A percentile compares a stretch with the other conserved stretches of the same genome.
These are phyloP conservation scores for Therioaphis trifolii DNA, from an alignment of 2,888 invertebrate species.

Conservation along the genomic window DNA sequence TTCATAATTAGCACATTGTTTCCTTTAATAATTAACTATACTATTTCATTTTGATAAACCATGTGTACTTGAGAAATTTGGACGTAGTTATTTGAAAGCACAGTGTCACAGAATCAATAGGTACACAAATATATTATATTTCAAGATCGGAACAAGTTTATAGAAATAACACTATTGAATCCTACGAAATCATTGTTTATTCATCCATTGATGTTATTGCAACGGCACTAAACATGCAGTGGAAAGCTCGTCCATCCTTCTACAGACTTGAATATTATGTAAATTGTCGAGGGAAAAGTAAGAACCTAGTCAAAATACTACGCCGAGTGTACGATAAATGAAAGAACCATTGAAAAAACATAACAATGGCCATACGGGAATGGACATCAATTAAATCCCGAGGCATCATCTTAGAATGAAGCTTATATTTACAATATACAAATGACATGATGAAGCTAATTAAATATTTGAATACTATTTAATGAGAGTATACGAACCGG, in stretches of 20 bases:
- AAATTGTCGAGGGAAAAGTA: neutral
- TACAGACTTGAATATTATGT: neutral
- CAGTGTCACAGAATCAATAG: no score
- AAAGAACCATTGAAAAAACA: neutral
- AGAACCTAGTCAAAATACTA: neutral
- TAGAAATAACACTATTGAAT: neutral
- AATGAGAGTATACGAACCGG: neutral
- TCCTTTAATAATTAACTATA: no score
- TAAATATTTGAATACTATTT: slow-evolving; percentile 1
- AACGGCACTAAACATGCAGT: neutral
- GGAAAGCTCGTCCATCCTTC: neutral
- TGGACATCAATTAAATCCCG: slow-evolving; percentile 10
- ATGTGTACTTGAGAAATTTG: no score
- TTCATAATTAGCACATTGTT: no score
- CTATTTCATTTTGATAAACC: no score
- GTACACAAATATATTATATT: no score
- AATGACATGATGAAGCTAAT: neutral
- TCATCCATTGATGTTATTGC: slow-evolving; percentile 10
- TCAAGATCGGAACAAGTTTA: no score
- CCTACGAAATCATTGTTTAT: slow-evolving; percentile 11
- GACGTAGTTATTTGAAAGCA: no score
- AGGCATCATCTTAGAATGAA: neutral
- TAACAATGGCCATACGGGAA: neutral
- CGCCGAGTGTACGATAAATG: neutral
- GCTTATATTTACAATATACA: neutral